phyloP scores from a whole-genome alignment of 2,888 invertebrate species.

The Augochlorella aurata region DNA sequence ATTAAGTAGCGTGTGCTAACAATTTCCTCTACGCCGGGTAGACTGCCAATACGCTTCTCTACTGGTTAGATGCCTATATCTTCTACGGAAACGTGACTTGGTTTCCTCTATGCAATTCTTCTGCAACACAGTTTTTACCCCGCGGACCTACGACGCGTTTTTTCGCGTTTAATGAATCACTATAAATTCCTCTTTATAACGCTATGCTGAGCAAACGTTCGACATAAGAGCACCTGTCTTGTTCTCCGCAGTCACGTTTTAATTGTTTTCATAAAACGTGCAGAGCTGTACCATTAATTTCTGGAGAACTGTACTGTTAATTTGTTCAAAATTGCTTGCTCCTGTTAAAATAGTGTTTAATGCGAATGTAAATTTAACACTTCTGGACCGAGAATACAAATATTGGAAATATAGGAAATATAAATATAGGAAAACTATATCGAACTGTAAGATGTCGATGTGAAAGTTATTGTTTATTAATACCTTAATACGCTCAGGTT shows the following conservation, averaged over 20 bases:
- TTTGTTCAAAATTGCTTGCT: no score
- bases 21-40: background rate
- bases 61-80: background rate
- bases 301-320: background rate
- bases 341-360: no score
- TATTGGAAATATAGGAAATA: no score
- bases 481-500: no score
- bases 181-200: conserved; percentile 21
- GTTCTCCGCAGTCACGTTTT: conserved; percentile 12
- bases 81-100: conserved; percentile 41
- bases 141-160: background rate
- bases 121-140: conserved; percentile 11
- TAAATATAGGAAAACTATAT: no score
- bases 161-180: conserved; percentile 44
- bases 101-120: conserved; percentile 36
- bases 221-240: background rate
- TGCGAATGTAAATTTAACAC: no score
- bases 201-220: background rate
- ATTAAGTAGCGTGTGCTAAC: conserved; percentile 13
- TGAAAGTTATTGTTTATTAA: no score
- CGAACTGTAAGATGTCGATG: no score
- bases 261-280: background rate
- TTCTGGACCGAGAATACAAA: no score
- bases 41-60: conserved; percentile 20
- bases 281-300: background rate